A percentile compares a stretch with the other conserved stretches of the same genome.
These are phyloP conservation scores for Pyxicephalus adspersus DNA, from an alignment of 2,113 vertebrate species.

Conservation along the genomic window DNA sequence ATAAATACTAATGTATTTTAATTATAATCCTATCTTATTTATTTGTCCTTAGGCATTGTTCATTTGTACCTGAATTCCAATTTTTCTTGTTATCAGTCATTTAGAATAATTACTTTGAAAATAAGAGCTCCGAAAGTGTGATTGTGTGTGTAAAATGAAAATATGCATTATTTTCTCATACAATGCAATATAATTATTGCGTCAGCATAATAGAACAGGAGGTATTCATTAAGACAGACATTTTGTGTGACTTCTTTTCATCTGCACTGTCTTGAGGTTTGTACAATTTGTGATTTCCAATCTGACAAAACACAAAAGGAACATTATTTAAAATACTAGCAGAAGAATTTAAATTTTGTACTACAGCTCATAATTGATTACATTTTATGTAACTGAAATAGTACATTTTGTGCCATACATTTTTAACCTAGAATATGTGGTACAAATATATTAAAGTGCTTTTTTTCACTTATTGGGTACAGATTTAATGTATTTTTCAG, in stretches of 20 bases:
- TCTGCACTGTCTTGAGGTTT: neutral
- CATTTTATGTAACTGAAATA: conserved; percentile 4
- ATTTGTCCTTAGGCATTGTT: too few relatives aligned
- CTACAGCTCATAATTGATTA: conserved; percentile 10
- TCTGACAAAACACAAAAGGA: neutral
- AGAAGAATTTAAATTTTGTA: neutral
- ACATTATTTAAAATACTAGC: neutral
- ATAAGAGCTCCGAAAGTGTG: too few relatives aligned
- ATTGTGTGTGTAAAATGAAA: too few relatives aligned
- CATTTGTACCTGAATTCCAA: too few relatives aligned
- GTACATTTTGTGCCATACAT: conserved; percentile 20
- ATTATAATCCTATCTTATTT: too few relatives aligned
- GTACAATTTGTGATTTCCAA: neutral
- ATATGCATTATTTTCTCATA: neutral
- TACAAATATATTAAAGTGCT: conserved; percentile 16
- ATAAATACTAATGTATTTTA: too few relatives aligned
- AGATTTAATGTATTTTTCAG: neutral
- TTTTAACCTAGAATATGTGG: conserved; percentile 2
- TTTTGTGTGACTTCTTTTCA: too few relatives aligned
- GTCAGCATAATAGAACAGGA: neutral
- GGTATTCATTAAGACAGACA: too few relatives aligned
- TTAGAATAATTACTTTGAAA: too few relatives aligned
- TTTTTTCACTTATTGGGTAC: conserved; percentile 11
- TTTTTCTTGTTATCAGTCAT: too few relatives aligned
- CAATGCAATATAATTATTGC: neutral